phyloP scores from a whole-genome alignment of 2,888 invertebrate species.

The Geophilus truncorum region DNA sequence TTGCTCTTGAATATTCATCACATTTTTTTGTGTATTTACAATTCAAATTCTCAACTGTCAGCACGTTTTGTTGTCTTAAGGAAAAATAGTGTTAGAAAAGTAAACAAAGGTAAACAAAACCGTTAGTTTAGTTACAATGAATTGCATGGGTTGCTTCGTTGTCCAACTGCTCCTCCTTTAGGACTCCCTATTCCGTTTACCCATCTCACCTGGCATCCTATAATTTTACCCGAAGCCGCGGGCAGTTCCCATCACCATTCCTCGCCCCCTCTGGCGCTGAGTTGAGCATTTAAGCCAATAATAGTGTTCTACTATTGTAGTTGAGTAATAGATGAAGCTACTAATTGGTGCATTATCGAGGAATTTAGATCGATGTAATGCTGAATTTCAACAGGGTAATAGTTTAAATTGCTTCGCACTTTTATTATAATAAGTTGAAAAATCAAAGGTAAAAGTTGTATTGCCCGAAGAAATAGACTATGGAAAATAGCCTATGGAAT shows the following conservation, averaged over 20 bases:
- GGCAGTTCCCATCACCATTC: slow-evolving; percentile 14
- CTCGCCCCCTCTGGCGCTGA: not conserved
- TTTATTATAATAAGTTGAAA: not conserved
- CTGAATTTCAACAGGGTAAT: too few relatives aligned
- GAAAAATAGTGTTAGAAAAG: not conserved
- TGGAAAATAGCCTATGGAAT: not conserved
- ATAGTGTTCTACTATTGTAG: not conserved
- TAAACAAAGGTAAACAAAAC: not conserved
- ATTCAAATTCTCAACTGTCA: too few relatives aligned
- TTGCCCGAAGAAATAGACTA: not conserved
- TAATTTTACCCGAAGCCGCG: not conserved
- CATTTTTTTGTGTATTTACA: not conserved
- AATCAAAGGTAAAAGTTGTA: not conserved
- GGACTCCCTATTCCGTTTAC: slow-evolving; percentile 1
- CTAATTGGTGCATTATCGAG: not conserved
- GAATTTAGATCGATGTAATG: too few relatives aligned
- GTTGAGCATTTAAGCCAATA: not conserved
- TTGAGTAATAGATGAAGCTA: not conserved
- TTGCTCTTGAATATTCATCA: not conserved
- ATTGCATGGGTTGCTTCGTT: not conserved
- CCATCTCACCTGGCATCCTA: slow-evolving; percentile 20
- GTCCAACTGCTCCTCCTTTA: not conserved
- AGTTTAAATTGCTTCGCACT: not conserved
- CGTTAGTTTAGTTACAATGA: not conserved
- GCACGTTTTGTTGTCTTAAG: too few relatives aligned